Percentiles rank a stretch among this genome's conserved stretches.
Conservation (phyloP, 2,888 invertebrate species). For the Hipparchia sbordonii region DNA sequence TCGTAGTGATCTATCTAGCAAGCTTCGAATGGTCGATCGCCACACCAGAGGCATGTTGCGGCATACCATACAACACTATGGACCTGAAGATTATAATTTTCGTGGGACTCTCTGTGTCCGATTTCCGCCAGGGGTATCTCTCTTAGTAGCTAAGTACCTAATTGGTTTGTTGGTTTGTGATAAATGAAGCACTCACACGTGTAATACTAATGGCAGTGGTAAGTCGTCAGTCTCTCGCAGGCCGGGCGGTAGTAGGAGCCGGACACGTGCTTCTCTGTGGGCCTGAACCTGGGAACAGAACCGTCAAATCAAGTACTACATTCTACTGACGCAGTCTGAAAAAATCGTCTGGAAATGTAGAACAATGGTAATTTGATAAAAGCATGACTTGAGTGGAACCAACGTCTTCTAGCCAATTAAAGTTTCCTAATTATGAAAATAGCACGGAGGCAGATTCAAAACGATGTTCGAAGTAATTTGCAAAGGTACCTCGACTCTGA, state of each 20-base stretch:
- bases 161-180: neutral
- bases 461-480: neutral
- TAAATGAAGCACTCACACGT: slow-evolving; percentile 86
- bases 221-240: slow-evolving; percentile 92
- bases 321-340: neutral
- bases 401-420: neutral
- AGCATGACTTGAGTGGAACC: neutral
- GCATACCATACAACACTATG: no score
- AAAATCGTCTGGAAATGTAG: neutral
- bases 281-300: slow-evolving; percentile 72
- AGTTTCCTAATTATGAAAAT: neutral
- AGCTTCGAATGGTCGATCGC: no score
- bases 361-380: neutral
- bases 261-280: slow-evolving; percentile 81
- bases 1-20: no score
- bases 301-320: neutral
- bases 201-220: slow-evolving; percentile 90
- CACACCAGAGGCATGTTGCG: no score
- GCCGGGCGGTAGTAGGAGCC: slow-evolving; percentile 91
- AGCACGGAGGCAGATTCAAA: neutral
- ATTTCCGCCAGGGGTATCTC: no score
- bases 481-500: slow-evolving; percentile 80
- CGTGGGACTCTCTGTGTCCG: no score
- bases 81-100: no score
- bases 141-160: neutral